Evolutionary conservation across 1,140 invertebrate species (phyloP).

Genomic region (Caenorhabditis elegans): WBcel235 BX284604.4:9142501-9143000

Average conservation of each 20-base stretch:
- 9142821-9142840: no score
- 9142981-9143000: no score
- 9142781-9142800: no score
- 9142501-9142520: conserved; percentile 92
- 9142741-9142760: conserved; percentile 71
- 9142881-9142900: no score
- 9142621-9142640: conserved; percentile 89
- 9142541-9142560: neutral
- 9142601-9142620: conserved; percentile 86
- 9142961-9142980: no score
- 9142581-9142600: conserved; percentile 64
- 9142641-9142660: conserved; percentile 88
- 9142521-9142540: neutral
- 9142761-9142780: neutral
- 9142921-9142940: no score
- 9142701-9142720: conserved; percentile 80
- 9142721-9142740: conserved; percentile 80
- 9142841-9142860: no score
- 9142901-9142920: no score
- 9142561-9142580: neutral
- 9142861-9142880: no score
- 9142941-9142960: no score
- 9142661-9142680: conserved; percentile 90
- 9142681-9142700: conserved; percentile 76
- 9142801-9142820: no score